Base-by-base conservation (phyloP, 2,888 invertebrate genomes). In the Chelonus formosanus region DNA sequence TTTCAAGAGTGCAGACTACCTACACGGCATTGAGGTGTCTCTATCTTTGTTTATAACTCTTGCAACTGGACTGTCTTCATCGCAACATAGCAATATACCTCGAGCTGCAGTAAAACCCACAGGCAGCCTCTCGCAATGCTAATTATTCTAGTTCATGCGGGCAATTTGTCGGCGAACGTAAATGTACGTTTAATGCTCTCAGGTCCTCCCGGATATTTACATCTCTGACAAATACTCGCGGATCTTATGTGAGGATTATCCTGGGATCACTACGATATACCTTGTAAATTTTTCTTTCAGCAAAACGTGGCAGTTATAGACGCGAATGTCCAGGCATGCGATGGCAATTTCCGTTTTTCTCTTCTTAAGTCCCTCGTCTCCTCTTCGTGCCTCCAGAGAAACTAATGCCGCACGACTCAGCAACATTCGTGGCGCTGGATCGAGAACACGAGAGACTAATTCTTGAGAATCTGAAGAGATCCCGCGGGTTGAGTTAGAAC, bases 71-170 rank as follows among this genome's bases (percentile, higher is more conserved):
- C 40, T 40, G 40, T 40, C 43, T 36, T 3, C 52, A 52, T 52
- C 52, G 4, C 5, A 6, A 40, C 40, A 1, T 40, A 6, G 40
- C 40, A 6, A 40, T 40, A 40, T 40, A 6, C 40, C 6, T 40
- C 5, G 40, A 40, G 40, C 40, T 63, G 63, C 53, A 63, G 61
- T 67, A 67, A 60, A 58, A 58, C 63, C 47, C 32, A 45, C 53
- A 44, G 72, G 72, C 66, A 74, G 73, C 73, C 64, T 68, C 68
- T 66, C 68, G 71, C 73, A 76, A 80, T 79, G 79, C 81, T 81
- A 81, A 81, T 81, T 81, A 81, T 81, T 81, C 78, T 79, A 78
- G 79, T 75, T 78, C 78, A 80, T 78, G 77, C 74, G 77, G 76
- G 81, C 80, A 81, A 81, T 81, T 81, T 80, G 81, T 81, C 80